These are phyloP conservation scores for Adelges cooleyi DNA, from an alignment of 1,140 invertebrate species.

Conservation along the genomic window DNA sequence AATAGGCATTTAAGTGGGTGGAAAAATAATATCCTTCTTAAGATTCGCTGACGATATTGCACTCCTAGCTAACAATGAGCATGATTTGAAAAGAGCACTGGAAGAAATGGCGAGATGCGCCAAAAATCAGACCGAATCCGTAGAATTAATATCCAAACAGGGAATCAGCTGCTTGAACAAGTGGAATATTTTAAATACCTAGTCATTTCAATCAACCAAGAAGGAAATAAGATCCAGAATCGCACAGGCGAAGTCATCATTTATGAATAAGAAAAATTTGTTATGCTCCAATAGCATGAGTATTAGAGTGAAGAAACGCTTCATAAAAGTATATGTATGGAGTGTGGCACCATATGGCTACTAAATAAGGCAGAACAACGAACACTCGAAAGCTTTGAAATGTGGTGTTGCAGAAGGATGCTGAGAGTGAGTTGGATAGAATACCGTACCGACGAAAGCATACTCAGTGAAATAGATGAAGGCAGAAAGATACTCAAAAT, in stretches of 20 bases:
- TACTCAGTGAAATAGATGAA: background rate
- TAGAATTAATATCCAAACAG: background rate
- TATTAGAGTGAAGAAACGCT: background rate
- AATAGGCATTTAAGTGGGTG: background rate
- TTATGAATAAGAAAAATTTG: background rate
- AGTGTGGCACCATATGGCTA: background rate
- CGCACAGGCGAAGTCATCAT: background rate
- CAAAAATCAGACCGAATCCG: background rate
- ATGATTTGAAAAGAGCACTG: background rate
- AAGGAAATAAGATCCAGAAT: background rate
- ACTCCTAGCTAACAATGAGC: background rate
- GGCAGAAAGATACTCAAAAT: background rate
- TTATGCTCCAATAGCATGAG: background rate
- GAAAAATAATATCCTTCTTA: background rate
- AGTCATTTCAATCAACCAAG: background rate
- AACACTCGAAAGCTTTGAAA: background rate
- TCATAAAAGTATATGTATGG: background rate
- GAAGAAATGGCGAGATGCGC: no score
- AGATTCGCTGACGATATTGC: background rate
- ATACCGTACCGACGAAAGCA: background rate
- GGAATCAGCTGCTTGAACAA: no score
- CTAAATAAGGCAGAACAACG: no score
- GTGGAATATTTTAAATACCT: background rate
- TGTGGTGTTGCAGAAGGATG: background rate
- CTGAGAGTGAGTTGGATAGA: no score